Evolutionary conservation across 2,888 invertebrate species (phyloP).

Genomic region (Cantharis lateralis): DNA sequence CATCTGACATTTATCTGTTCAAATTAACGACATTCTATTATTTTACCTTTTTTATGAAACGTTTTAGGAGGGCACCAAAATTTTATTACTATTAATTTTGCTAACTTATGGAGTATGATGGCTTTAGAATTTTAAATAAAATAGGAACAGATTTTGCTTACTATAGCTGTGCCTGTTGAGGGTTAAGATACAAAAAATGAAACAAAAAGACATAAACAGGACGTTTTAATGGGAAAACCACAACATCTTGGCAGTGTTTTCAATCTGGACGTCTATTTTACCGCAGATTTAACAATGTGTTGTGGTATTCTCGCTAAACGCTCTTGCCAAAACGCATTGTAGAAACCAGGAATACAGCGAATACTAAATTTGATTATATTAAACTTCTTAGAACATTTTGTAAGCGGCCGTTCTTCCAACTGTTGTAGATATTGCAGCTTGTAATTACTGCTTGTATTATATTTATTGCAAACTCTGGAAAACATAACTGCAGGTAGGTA

Average conservation of each 20-base stretch:
- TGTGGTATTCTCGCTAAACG: no score
- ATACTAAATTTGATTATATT: background rate
- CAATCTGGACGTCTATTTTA: no score
- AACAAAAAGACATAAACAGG: no score
- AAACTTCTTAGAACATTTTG: background rate
- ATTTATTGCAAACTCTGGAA: background rate
- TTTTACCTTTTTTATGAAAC: background rate
- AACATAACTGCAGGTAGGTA: background rate
- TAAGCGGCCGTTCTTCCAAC: background rate
- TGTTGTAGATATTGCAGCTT: background rate
- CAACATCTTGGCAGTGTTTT: no score
- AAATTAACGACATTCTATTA: background rate
- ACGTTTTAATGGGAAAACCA: no score
- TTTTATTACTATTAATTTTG: no score
- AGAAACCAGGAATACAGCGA: background rate
- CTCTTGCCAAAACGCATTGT: no score
- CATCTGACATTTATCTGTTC: background rate
- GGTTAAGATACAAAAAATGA: background rate
- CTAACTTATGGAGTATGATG: no score
- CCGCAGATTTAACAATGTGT: no score
- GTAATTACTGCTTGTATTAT: background rate
- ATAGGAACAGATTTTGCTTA: background rate
- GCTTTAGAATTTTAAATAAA: background rate
- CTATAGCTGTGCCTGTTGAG: background rate
- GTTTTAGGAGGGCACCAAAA: background rate